These are phyloP conservation scores for Dynastes hyllus DNA, from an alignment of 2,888 invertebrate genomes.

Conservation along the genomic window DNA sequence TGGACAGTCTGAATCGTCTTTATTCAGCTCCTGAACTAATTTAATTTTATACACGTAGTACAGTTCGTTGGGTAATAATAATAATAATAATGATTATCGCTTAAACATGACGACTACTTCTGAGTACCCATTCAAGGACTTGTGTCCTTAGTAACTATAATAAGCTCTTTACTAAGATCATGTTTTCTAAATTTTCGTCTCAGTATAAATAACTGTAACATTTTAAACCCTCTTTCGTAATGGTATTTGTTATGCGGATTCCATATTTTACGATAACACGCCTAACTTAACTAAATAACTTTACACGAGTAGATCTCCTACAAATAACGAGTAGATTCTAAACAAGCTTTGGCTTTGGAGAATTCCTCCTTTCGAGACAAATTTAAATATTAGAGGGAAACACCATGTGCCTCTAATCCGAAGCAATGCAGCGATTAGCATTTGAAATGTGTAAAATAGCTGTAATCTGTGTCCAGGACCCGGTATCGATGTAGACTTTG, in stretches of 20 bases:
- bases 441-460: conserved; percentile 68
- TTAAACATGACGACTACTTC: too few relatives aligned
- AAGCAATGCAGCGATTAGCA: conserved; percentile 63
- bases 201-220: too few relatives aligned
- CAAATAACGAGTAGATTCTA: not conserved
- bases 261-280: too few relatives aligned
- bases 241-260: too few relatives aligned
- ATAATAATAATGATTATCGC: too few relatives aligned
- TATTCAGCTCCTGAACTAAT: too few relatives aligned
- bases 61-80: too few relatives aligned
- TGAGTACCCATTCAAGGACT: not conserved
- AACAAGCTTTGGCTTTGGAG: not conserved
- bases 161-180: too few relatives aligned
- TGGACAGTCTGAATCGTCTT: too few relatives aligned
- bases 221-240: too few relatives aligned
- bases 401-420: conserved; percentile 49
- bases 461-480: conserved; percentile 63
- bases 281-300: not conserved
- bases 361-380: not conserved
- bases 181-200: too few relatives aligned
- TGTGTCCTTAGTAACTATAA: not conserved
- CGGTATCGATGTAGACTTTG: conserved; percentile 63
- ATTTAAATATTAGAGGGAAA: conserved; percentile 51
- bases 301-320: not conserved
- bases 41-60: too few relatives aligned